Conservation (phyloP, 2,113 vertebrate genomes). For the Eonycteris spelaea region DNA sequence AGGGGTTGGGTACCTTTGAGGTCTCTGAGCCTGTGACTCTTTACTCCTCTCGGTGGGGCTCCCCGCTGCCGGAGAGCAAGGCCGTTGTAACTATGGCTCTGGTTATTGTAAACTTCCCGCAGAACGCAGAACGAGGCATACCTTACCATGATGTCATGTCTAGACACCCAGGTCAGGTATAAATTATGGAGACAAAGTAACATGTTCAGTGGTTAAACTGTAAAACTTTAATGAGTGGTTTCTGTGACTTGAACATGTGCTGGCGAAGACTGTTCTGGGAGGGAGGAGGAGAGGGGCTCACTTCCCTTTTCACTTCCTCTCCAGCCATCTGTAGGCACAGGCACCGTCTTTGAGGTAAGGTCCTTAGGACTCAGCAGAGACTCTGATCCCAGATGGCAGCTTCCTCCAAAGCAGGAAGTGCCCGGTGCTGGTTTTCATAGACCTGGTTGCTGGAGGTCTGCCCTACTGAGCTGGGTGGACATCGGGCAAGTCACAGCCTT, state of each 20-base stretch:
- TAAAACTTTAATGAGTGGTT: slow-evolving; percentile 84
- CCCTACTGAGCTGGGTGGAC: neutral
- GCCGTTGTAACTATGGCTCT: slow-evolving; percentile 75
- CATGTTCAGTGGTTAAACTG: slow-evolving; percentile 80
- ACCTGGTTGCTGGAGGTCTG: neutral
- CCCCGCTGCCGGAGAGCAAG: slow-evolving; percentile 69
- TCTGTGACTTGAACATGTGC: slow-evolving; percentile 77
- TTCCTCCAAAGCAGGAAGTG: neutral
- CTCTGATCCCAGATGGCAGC: neutral
- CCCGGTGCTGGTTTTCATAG: neutral
- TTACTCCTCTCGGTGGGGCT: neutral
- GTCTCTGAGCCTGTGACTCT: neutral
- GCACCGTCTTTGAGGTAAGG: neutral
- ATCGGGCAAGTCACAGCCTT: neutral
- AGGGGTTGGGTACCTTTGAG: slow-evolving; percentile 34
- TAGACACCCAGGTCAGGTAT: slow-evolving; percentile 86
- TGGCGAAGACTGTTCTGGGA: neutral
- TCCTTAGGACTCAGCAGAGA: neutral
- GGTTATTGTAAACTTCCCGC: slow-evolving; percentile 82
- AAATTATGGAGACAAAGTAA: slow-evolving; percentile 83
- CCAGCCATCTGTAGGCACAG: neutral
- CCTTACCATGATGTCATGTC: slow-evolving; percentile 86
- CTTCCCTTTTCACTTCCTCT: neutral
- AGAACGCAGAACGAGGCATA: slow-evolving; percentile 81
- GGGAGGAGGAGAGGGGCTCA: neutral